phyloP scores from a whole-genome alignment of 2,113 vertebrate species.

The Bostrychus sinensis region DNA sequence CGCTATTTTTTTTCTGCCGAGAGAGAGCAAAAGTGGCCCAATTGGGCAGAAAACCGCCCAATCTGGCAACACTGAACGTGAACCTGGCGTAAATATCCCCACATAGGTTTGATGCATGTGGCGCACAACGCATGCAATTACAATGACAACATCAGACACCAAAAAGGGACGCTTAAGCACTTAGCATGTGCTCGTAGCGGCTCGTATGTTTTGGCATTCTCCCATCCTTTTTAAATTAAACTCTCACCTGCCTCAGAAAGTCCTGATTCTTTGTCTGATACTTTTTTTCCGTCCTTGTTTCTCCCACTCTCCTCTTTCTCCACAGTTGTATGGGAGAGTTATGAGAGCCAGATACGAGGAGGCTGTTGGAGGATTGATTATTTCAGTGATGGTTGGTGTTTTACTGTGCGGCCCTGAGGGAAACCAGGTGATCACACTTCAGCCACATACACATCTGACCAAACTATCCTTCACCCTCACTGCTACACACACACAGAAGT shows the following conservation, averaged over 20 bases:
- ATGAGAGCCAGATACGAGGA: background rate
- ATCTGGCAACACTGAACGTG: no score
- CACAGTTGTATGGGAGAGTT: background rate
- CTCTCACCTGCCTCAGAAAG: background rate
- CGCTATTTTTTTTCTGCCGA: no score
- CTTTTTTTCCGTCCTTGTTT: background rate
- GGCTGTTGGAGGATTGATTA: background rate
- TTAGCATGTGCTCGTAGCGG: no score
- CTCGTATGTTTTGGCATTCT: no score
- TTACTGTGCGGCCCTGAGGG: conserved; percentile 13
- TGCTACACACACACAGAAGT: background rate
- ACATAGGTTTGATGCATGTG: no score
- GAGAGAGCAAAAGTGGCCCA: no score
- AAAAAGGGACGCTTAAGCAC: no score
- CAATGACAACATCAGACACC: no score
- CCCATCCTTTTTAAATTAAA: no score
- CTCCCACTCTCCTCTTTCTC: conserved; percentile 7
- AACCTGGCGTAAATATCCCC: no score
- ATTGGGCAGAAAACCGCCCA: no score
- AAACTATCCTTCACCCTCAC: background rate
- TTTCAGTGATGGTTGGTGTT: conserved; percentile 8
- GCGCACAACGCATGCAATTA: no score
- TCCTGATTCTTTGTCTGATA: background rate
- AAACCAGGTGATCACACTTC: conserved; percentile 5
- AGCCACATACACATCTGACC: conserved; percentile 11